phyloP scores from a whole-genome alignment of 2,888 invertebrate genomes.

The Lysandra coridon region DNA sequence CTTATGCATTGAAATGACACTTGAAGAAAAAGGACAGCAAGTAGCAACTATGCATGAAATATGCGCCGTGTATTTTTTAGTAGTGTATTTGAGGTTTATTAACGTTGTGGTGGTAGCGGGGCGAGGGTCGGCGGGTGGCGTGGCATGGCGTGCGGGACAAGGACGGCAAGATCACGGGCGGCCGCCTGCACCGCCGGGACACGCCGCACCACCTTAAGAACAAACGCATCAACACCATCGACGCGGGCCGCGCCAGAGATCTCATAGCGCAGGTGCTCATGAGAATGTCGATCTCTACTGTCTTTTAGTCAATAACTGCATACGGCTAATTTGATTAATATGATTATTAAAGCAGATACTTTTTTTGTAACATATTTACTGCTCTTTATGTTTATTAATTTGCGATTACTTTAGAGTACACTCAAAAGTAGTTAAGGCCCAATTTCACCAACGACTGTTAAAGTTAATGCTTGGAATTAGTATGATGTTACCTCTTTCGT shows the following conservation, averaged over 20 bases:
- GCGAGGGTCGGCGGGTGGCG: slow-evolving; percentile 79
- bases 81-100: neutral
- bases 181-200: slow-evolving; percentile 92
- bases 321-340: neutral
- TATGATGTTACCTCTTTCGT: too few relatives aligned
- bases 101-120: slow-evolving; percentile 46
- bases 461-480: too few relatives aligned
- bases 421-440: too few relatives aligned
- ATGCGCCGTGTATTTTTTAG: neutral
- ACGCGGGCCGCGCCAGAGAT: slow-evolving; percentile 67
- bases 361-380: too few relatives aligned
- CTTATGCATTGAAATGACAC: too few relatives aligned
- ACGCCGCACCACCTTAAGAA: slow-evolving; percentile 99
- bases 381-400: too few relatives aligned
- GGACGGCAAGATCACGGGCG: slow-evolving; percentile 68
- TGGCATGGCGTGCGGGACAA: slow-evolving; percentile 57
- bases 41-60: too few relatives aligned
- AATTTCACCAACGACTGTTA: too few relatives aligned
- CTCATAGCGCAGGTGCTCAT: slow-evolving; percentile 72
- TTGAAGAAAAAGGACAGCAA: too few relatives aligned
- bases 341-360: too few relatives aligned
- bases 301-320: neutral
- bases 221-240: slow-evolving; percentile 88
- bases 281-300: slow-evolving; percentile 19
- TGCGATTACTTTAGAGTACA: too few relatives aligned